These are phyloP conservation scores for Brachypalpus laphriformis DNA, from an alignment of 2,888 invertebrate species.

Conservation along the genomic window DNA sequence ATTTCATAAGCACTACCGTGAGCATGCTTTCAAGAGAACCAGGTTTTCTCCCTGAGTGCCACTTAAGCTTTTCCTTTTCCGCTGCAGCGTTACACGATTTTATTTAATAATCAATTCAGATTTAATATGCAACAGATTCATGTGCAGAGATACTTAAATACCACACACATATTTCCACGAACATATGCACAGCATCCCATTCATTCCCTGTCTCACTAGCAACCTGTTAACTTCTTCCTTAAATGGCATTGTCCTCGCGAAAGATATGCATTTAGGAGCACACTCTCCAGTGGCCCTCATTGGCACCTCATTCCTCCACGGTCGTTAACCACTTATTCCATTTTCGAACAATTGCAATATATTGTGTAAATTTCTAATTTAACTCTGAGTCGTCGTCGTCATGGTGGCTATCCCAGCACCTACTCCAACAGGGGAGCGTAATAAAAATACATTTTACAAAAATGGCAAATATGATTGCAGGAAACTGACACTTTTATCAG, in stretches of 20 bases:
- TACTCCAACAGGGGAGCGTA: constrained; percentile 40
- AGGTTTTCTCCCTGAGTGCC: no score
- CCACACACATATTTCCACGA: constrained; percentile 35
- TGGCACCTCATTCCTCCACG: constrained; percentile 70
- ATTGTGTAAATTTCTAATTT: constrained; percentile 74
- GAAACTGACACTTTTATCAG: constrained; percentile 74
- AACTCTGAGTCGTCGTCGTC: constrained; percentile 30
- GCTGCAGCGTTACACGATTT: constrained; percentile 17
- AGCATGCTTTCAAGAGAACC: no score
- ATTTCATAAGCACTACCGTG: no score
- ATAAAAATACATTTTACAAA: constrained; percentile 74
- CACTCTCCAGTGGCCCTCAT: constrained; percentile 50
- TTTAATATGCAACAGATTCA: constrained; percentile 58
- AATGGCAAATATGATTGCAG: constrained; percentile 74
- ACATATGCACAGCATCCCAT: constrained; percentile 7
- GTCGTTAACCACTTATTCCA: constrained; percentile 79
- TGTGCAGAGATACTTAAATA: constrained; percentile 32
- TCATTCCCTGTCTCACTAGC: constrained; percentile 7
- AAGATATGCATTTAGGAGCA: constrained; percentile 67
- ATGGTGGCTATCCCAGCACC: constrained; percentile 16
- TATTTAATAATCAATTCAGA: constrained; percentile 37
- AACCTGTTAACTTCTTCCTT: constrained; percentile 66
- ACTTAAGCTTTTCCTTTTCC: no score
- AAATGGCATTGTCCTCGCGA: constrained; percentile 68
- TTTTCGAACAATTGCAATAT: constrained; percentile 77